Percentiles rank a stretch among this genome's conserved stretches.
Evolutionary conservation across 2,888 invertebrate species (phyloP).

Genomic region (Sympetrum striolatum): DNA sequence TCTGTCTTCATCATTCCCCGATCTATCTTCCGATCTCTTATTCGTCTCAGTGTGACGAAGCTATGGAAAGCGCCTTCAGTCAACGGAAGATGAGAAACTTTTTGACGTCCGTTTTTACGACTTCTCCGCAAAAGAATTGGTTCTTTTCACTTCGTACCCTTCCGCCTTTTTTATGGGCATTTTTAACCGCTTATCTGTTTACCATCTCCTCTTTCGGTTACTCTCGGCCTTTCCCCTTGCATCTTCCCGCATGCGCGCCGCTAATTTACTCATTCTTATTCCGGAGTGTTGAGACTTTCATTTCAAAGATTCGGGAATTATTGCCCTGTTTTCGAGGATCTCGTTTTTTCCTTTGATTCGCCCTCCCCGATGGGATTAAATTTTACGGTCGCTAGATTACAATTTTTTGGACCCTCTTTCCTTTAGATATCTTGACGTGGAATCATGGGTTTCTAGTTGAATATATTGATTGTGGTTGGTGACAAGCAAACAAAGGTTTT

Average conservation of each 20-base stretch:
- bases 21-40: not conserved
- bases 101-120: not conserved
- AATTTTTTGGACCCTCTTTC: not conserved
- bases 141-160: conserved; percentile 28
- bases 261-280: conserved; percentile 32
- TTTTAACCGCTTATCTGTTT: conserved; percentile 44
- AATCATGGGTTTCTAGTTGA: not conserved
- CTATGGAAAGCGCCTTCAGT: not conserved
- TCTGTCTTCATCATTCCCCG: not conserved
- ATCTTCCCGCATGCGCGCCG: not conserved
- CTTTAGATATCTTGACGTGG: not conserved
- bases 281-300: conserved; percentile 28
- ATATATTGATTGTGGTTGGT: not conserved
- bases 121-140: conserved; percentile 19
- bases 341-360: not conserved
- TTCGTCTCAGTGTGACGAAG: not conserved
- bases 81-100: not conserved
- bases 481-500: no score
- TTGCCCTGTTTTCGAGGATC: conserved; percentile 6
- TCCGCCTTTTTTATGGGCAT: conserved; percentile 23
- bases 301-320: not conserved
- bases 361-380: not conserved
- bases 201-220: conserved; percentile 35
- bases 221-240: not conserved
- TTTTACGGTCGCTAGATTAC: not conserved